Base-by-base conservation (phyloP, 1,140 invertebrate genomes). In the Drosophila ambigua region DNA sequence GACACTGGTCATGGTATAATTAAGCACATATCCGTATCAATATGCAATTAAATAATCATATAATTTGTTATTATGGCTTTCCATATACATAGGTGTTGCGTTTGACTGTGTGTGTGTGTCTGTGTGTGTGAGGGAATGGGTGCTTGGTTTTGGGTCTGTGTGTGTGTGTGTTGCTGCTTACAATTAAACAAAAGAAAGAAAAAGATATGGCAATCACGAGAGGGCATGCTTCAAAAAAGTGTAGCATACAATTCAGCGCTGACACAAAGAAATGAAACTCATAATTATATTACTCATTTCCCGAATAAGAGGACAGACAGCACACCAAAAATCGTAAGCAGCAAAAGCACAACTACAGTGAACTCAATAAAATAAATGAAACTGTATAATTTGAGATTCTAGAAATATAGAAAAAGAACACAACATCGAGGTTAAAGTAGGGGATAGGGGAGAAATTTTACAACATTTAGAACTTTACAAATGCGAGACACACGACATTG, bases 201-300 rank as follows among this genome's bases (percentile, higher is more conserved):
- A 41, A 49, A 39, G 51, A 45, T 44, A 11, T 31, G 20, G 44
- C 24, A 48, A 62, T 23, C 41, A 20, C 35, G 62, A 48, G 35
- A 51, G 64, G 43, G n/a, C 82, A 85, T 87, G 82, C 82, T 81
- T 62, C 52, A 77, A 73, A 85, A 39, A 75, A 78, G 53, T 50
- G 82, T 85, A 85, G 82, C 82, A 87, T 81, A 85, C 82, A 78
- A 81, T 69, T 78, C 45, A 87, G 82, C 78, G 78, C 73, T 31
- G 52, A 44, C 31, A 48, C 28, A 74, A 62, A 52, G 26, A 50
- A 41, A 52, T 28, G n/a, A 51, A 57, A 45, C 15, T 45, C 31
- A 35, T 9, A 35, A 9, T 49, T 20, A 39, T 58, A 65, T 52
- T 24, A 24, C 23, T 24, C 23, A 24, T 24, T 59, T 61, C 57